Evolutionary conservation across 2,888 invertebrate species (phyloP), one percentile per base, ranked within the genome.

Genomic region (Lasioglossum marginatum): DNA sequence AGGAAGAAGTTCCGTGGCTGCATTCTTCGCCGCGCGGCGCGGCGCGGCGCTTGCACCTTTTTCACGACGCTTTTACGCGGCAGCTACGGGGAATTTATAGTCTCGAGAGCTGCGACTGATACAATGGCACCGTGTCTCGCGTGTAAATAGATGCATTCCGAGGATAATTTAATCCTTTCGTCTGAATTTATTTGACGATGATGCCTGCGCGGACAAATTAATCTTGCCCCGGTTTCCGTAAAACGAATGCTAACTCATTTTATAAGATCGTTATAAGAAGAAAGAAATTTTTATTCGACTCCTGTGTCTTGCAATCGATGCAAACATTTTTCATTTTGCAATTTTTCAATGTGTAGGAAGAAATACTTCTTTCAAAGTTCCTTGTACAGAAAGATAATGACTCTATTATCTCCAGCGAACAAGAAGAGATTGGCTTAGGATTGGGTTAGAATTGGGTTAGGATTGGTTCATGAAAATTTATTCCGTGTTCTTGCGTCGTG

Each of bases 61-160:
- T 85, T 89, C 82, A 83, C 77, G 82, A 77, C 45, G 82, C 88
- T 87, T 89, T 89, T 89, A 88, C 82, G 74, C 79, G 68, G 31
- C 79, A n/a, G 48, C 77, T 79, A 72, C 70, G 48, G 63, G 73
- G 72, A 79, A 71, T 89, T 89, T 87, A 89, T 88, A 71, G 87
- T 80, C 52, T 43, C 79, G 66, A 73, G 83, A 82, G 66, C 80
- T 60, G 73, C 70, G 63, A 74, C 80, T 76, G 78, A 77, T 81
- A 82, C 88, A 80, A 79, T 72, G 76, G 71, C 43, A 75, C 74
- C 60, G 75, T 66, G 83, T 68, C 75, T 71, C 72, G 71, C 34
- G 84, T 60, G 88, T 82, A 80, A 88, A 88, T 77, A 73, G 75
- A 68, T 40, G 75, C 72, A 40, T 82, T 77, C 82, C 57, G 6